A percentile compares a stretch with the other conserved stretches of the same genome.
phyloP scores from a whole-genome alignment of 1,140 invertebrate genomes.

The Ostrea denselamellosa region DNA sequence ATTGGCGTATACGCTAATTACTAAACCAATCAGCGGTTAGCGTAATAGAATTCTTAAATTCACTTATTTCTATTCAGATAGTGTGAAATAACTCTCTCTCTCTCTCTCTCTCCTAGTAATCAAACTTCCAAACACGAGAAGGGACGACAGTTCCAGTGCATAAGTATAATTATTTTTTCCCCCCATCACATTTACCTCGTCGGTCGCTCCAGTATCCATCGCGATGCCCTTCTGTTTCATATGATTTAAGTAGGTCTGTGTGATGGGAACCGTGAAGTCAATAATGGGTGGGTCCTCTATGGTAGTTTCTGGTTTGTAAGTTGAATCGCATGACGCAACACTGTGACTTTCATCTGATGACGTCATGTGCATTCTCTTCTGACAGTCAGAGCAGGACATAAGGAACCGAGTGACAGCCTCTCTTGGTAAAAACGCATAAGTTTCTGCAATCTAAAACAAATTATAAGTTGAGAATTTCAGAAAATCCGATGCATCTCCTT shows the following conservation, averaged over 20 bases:
- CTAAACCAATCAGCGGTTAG: too few species aligned
- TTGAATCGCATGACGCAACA: conserved; percentile 47
- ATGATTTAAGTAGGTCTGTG: conserved; percentile 90
- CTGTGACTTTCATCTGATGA: conserved; percentile 56
- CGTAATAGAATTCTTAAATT: too few species aligned
- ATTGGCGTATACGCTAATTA: too few species aligned
- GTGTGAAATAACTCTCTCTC: too few species aligned
- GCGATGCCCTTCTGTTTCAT: conserved; percentile 66
- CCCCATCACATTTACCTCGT: neutral
- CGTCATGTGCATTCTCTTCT: conserved; percentile 88
- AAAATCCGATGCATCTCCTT: too few species aligned
- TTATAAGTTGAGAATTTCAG: neutral
- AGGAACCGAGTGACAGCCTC: conserved; percentile 97
- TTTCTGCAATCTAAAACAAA: conserved; percentile 93
- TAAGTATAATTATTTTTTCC: too few species aligned
- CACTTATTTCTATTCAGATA: too few species aligned
- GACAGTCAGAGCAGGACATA: conserved; percentile 94
- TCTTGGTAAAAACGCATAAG: conserved; percentile 94
- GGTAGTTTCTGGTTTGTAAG: conserved; percentile 42
- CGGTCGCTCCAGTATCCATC: neutral
- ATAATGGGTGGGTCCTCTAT: conserved; percentile 78
- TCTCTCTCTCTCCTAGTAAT: too few species aligned
- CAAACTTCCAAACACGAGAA: too few species aligned
- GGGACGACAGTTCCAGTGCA: too few species aligned
- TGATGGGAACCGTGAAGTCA: conserved; percentile 90